Evolutionary conservation across 1,140 invertebrate species (phyloP).

Genomic region (Drosophila kepulauana): DNA sequence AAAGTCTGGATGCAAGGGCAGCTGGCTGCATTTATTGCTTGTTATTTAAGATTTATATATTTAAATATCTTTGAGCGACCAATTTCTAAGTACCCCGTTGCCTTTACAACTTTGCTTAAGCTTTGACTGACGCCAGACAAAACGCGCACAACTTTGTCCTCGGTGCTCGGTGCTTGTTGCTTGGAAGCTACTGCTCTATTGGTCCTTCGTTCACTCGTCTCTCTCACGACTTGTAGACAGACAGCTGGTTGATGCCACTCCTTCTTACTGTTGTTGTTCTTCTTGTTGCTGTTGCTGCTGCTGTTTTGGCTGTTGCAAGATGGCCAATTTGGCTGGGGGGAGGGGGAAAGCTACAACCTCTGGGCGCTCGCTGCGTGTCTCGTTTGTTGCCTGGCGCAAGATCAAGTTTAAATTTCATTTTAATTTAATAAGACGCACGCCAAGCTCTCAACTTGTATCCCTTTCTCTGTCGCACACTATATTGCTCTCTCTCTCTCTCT

Average conservation of each 20-base stretch:
- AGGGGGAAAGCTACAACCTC: constrained; percentile 26
- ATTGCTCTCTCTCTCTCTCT: neutral
- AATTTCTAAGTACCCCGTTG: constrained; percentile 67
- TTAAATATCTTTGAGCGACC: constrained; percentile 77
- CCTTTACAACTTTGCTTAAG: constrained; percentile 69
- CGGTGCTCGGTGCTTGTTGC: neutral
- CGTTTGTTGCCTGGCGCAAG: constrained; percentile 47
- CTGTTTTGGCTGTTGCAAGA: constrained; percentile 36
- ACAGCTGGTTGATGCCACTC: constrained; percentile 5
- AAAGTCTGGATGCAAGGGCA: constrained; percentile 39
- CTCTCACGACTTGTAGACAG: neutral
- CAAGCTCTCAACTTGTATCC: constrained; percentile 4
- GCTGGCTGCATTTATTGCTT: constrained; percentile 75
- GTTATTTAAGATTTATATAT: constrained; percentile 82
- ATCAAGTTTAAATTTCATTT: constrained; percentile 80
- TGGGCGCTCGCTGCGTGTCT: constrained; percentile 10
- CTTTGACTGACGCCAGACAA: constrained; percentile 76
- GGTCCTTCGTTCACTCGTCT: neutral
- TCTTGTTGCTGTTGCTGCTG: constrained; percentile 1
- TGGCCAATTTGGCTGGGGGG: constrained; percentile 66
- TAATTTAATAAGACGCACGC: constrained; percentile 71
- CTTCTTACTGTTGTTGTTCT: constrained; percentile 5
- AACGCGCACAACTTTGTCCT: constrained; percentile 74
- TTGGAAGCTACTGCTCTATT: too few relatives aligned
- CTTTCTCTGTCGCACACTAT: too few relatives aligned